These are phyloP conservation scores for Portunus trituberculatus DNA, from an alignment of 1,140 invertebrate genomes.

Conservation along the genomic window DNA sequence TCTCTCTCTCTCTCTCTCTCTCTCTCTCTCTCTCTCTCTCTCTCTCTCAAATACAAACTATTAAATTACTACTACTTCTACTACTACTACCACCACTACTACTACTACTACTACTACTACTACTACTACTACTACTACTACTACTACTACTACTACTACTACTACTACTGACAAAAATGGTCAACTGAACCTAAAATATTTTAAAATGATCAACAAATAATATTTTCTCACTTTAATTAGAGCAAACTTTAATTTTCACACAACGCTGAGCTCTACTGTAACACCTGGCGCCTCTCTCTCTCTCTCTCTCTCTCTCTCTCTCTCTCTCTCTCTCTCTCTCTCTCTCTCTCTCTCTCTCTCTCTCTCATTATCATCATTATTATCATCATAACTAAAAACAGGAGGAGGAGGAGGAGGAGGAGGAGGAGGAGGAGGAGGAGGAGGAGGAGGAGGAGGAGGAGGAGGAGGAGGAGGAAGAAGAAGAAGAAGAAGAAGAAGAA, in stretches of 20 bases:
- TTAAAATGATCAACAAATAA: too few species aligned
- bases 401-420: background rate
- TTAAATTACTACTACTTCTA: background rate
- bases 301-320: slow-evolving; percentile 41
- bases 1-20: slow-evolving; percentile 29
- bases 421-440: too few species aligned
- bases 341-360: slow-evolving; percentile 45
- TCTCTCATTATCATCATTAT: background rate
- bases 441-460: too few species aligned
- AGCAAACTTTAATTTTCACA: background rate
- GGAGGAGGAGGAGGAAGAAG: too few species aligned
- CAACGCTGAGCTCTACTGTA: background rate
- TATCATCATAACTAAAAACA: background rate
- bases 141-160: background rate
- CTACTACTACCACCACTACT: background rate
- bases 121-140: background rate
- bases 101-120: background rate
- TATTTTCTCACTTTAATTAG: too few species aligned
- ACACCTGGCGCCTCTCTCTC: background rate
- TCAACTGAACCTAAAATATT: too few species aligned
- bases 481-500: too few species aligned
- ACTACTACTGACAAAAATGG: background rate
- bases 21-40: slow-evolving; percentile 39
- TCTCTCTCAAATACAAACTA: background rate
- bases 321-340: slow-evolving; percentile 49